Base-by-base conservation (phyloP, 1,140 invertebrate species). In the Brachionus sp. region DNA sequence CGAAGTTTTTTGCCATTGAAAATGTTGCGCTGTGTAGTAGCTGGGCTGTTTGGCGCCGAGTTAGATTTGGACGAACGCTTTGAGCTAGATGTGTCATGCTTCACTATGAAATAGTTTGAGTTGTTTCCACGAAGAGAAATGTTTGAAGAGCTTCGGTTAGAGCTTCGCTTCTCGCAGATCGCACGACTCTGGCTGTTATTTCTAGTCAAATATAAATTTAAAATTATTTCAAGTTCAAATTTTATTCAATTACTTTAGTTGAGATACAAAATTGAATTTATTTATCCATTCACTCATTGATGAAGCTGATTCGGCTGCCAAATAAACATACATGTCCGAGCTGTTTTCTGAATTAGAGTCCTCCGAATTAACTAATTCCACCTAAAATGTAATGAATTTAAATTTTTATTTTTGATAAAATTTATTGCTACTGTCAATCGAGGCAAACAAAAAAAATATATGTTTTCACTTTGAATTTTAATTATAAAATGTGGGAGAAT, bases 201-300 rank as follows among this genome's bases (percentile, higher is more conserved):
- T 80, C 70, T 75, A 46, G 13, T 12, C 25, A 46, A 75, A 12
- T 50, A 19, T 50, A 75, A 46, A 9, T 2, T 7, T 46, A 19
- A 10, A 13, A 33, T 75, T 23, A 33, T 1, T 75, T 46, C 0
- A 23, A 23, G 2, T 75, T 37, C 23, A 10, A 23, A 19, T 39
- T 16, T 12, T 19, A 35, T 35, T 75, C 23, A 9, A 46, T 50
- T 75, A 75, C 70, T 80, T 80, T 57, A 80, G 42, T 23, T 80
- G 33, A 6, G 77, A 80, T 23, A 80, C 77, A 80, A 80, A 80
- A 44, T 80, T 80, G 23, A 80, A 80, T 42, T 80, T 80, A 23
- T 80, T 80, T 19, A 80, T 62, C 77, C 77, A 80, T 66, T 80
- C 77, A 6, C 23, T 57, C 77, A 80, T 80, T 19, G 50, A 62